Base-by-base conservation (phyloP, 2,797 vertebrate species). In the Caiman crocodilus region DNA sequence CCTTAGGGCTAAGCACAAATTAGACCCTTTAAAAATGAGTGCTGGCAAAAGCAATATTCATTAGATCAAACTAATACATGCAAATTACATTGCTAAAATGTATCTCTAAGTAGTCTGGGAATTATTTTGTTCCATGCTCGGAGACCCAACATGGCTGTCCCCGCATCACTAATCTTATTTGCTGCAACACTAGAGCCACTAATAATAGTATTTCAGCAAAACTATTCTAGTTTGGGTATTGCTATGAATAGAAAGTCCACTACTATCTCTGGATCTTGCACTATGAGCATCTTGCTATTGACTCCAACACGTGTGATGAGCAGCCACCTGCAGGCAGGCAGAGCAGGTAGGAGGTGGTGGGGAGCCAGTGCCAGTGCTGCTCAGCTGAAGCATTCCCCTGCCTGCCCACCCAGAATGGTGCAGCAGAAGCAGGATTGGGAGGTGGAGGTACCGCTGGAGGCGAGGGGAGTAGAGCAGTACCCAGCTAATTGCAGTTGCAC, bases 11-110 rank as follows among this genome's bases (percentile, higher is more conserved):
- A n/a, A 89, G 77, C 71, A 92, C 75, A 95, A 94, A 94, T 93
- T 92, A 92, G 56, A 95, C 74, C 56, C 84, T 94, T 92, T 92
- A 32, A 90, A 76, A 96, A 90, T 83, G 35, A 87, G 64, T 5
- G 18, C 11, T 20, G 64, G 64, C 30, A 67, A 32, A 30, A 30
- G 74, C 50, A 87, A 57, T 20, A 14, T 81, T 92, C 77, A 94
- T 94, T 92, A 94, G 90, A 92, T 83, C 61, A 92, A 90, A 94
- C 90, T 83, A 74, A 65, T 32, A 86, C n/a, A 30, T 50, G 71
- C 87, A 56, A 42, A 50, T 56, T 57, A 61, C 30, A 25, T 57
- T 60, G 84, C 65, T 73, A 63, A 63, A 79, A 90, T 89, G 17
- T 65, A 69, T 32, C 75, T 23, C 30, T 90, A 88, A 90, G 90